Evolutionary conservation across 2,797 vertebrate genomes (phyloP).

Genomic region (Smutsia temminckii): DNA sequence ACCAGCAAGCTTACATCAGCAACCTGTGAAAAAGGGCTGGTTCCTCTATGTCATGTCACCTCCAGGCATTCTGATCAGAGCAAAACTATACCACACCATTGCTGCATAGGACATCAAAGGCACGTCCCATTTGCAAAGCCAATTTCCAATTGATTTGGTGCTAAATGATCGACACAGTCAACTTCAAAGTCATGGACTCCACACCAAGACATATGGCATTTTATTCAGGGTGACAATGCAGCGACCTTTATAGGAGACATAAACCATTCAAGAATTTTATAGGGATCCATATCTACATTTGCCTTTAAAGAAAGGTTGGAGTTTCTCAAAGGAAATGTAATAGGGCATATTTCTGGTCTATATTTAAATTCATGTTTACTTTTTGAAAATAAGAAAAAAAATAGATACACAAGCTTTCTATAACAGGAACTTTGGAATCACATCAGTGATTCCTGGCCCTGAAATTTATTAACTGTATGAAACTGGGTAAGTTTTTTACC

Average conservation of each 20-base stretch:
- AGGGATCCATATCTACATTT: not conserved
- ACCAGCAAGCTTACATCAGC: not conserved
- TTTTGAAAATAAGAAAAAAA: slow-evolving; percentile 16
- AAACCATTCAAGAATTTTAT: not conserved
- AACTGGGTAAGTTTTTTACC: not conserved
- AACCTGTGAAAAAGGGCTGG: not conserved
- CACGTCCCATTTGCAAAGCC: not conserved
- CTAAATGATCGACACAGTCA: not conserved
- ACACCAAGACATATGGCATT: not conserved
- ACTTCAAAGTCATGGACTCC: not conserved
- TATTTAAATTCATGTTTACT: slow-evolving; percentile 30
- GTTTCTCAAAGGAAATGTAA: slow-evolving; percentile 20
- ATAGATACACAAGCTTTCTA: not conserved
- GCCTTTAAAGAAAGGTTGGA: not conserved
- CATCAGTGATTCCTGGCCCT: not conserved
- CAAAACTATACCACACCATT: not conserved
- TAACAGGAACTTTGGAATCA: not conserved
- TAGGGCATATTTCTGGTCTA: not conserved
- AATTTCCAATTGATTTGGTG: not conserved
- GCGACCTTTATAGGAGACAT: not conserved
- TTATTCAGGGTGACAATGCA: not conserved
- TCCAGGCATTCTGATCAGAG: not conserved
- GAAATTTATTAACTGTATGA: not conserved
- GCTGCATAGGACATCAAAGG: not conserved
- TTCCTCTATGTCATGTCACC: not conserved